Evolutionary conservation across 2,113 vertebrate genomes (phyloP).

Genomic region (Periophthalmus modestus): DNA sequence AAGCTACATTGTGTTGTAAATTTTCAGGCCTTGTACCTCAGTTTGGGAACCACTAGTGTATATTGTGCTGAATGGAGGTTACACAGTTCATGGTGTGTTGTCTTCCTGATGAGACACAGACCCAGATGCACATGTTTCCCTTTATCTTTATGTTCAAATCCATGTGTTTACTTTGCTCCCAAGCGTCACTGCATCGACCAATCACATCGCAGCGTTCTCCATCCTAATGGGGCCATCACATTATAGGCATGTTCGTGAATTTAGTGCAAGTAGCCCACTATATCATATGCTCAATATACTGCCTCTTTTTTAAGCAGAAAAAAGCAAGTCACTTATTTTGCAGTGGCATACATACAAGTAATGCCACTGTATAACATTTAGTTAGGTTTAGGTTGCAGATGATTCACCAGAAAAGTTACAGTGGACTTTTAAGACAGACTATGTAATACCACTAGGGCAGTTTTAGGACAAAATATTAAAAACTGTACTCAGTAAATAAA

Average conservation of each 20-base stretch:
- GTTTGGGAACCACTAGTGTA: not conserved
- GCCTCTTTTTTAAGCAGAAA: too few relatives aligned
- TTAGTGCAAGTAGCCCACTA: not conserved
- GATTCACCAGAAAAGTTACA: not conserved
- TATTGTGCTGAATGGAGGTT: not conserved
- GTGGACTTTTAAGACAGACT: not conserved
- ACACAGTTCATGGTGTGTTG: not conserved
- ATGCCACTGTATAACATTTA: too few relatives aligned
- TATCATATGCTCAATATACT: not conserved
- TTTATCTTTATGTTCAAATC: constrained; percentile 56
- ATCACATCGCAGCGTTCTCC: constrained; percentile 61
- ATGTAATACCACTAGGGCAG: not conserved
- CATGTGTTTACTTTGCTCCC: constrained; percentile 52
- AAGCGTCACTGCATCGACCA: constrained; percentile 57
- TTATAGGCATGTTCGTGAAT: not conserved
- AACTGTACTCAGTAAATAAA: not conserved
- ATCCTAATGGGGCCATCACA: constrained; percentile 37
- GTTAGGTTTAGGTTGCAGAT: too few relatives aligned
- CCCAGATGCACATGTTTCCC: constrained; percentile 60
- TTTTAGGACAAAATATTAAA: not conserved
- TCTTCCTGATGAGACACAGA: constrained; percentile 45
- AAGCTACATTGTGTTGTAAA: not conserved
- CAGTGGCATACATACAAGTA: too few relatives aligned
- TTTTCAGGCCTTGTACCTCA: not conserved
- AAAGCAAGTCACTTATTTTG: too few relatives aligned